Evolutionary conservation across 2,113 vertebrate genomes (phyloP), one percentile per base, ranked within the genome.

Genomic region (Urocynchramus pylzowi): DNA sequence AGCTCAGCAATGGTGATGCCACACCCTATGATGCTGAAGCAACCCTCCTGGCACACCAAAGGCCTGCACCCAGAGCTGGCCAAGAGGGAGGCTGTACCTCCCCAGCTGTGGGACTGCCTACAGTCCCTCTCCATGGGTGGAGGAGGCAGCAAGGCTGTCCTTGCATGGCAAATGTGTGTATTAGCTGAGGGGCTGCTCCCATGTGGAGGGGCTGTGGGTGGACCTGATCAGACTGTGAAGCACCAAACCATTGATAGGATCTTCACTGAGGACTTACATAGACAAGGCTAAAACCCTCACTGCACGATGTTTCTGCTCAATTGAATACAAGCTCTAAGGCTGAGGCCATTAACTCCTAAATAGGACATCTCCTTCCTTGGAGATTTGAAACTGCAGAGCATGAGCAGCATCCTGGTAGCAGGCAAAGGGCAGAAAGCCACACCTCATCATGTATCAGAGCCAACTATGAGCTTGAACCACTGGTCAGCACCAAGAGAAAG

Each of bases 381-480:
- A 87, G 27, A 73, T 33, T 13, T 77, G 68, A 80, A 73, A 60
- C 14, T 54, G 12, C 9, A 64, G 59, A 47, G 30, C 0, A 0
- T 42, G 9, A n/a, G 8, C 13, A 59, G 7, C 2, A 7, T 45
- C 15, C 19, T 57, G 57, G 15, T 49, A 75, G 50, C 4, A 70
- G 20, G 6, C 6, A 75, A 61, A 14, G 30, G 24, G 9, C 8
- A 88, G 37, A 90, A 84, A 54, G 13, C 28, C 18, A 21, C 4
- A 0, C 41, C 47, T 49, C 2, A 2, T n/a, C 26, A 68, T 0
- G 0, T 22, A 53, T 31, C 37, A 31, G 53, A 76, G 26, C 6
- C 53, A 76, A 3, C 14, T 49, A 5, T 33, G 39, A 59, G 9
- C 26, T 44, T 81, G 39, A 84, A 68, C 9, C 8, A 37, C 50